Percentiles rank a stretch among this genome's conserved stretches.
Evolutionary conservation across 1,140 invertebrate genomes (phyloP).

Genomic region (Zaprionus vittiger): DNA sequence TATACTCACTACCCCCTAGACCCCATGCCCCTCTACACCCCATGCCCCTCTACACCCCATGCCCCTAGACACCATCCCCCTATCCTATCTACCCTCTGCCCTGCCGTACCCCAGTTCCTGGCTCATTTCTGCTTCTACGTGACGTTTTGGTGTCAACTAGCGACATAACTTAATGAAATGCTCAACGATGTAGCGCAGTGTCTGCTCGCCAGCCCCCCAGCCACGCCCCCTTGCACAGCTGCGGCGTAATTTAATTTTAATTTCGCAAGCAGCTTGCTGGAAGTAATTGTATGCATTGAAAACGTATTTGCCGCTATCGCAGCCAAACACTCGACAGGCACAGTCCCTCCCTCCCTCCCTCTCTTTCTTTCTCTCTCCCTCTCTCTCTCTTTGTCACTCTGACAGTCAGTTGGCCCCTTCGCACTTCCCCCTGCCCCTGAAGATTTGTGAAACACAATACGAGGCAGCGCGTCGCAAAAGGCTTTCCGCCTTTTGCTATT

Average conservation of each 20-base stretch:
- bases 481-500: slow-evolving; percentile 64
- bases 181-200: slow-evolving; percentile 33
- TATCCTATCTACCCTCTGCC: background rate
- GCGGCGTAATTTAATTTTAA: slow-evolving; percentile 77
- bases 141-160: slow-evolving; percentile 74
- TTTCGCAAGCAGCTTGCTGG: slow-evolving; percentile 78
- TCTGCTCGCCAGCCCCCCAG: background rate
- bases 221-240: background rate
- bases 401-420: background rate
- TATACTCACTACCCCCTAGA: background rate
- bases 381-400: background rate
- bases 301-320: slow-evolving; percentile 75
- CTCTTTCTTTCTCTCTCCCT: slow-evolving; percentile 4
- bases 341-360: slow-evolving; percentile 20
- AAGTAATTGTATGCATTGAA: slow-evolving; percentile 82
- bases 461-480: slow-evolving; percentile 18
- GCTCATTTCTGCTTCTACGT: slow-evolving; percentile 20
- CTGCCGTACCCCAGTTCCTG: background rate
- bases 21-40: background rate
- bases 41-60: too few species aligned
- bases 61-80: background rate
- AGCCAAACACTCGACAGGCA: slow-evolving; percentile 60
- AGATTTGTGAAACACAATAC: slow-evolving; percentile 75
- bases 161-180: slow-evolving; percentile 78
- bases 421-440: slow-evolving; percentile 24